Evolutionary conservation across 1,140 invertebrate species (phyloP).

Genomic region (Aphidius ervi): DNA sequence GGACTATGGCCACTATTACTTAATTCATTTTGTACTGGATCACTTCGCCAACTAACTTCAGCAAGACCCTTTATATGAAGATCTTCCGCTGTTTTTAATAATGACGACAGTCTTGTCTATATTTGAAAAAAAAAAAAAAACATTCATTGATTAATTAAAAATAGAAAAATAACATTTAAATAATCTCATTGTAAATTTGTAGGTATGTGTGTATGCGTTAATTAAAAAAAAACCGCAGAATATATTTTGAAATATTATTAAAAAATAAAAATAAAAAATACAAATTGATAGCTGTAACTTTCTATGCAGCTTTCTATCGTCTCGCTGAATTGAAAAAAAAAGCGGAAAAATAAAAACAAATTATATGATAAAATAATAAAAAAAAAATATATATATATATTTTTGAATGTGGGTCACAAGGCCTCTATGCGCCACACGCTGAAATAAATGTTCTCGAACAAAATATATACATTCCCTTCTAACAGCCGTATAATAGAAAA

Average conservation of each 20-base stretch:
- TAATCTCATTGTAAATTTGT: not conserved
- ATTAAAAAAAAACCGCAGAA: too few relatives aligned
- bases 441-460: constrained; percentile 31
- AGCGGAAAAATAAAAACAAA: constrained; percentile 5
- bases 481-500: too few relatives aligned
- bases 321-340: constrained; percentile 39
- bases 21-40: constrained; percentile 50
- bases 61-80: constrained; percentile 86
- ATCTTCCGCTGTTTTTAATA: constrained; percentile 88
- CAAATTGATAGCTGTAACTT: constrained; percentile 36
- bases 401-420: constrained; percentile 27
- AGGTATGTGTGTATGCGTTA: not conserved
- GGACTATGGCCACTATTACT: constrained; percentile 47
- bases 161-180: too few relatives aligned
- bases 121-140: constrained; percentile 14
- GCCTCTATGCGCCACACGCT: constrained; percentile 27
- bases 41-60: constrained; percentile 78
- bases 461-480: too few relatives aligned
- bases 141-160: not conserved
- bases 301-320: constrained; percentile 49
- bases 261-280: not conserved
- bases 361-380: constrained; percentile 8
- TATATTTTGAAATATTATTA: too few relatives aligned
- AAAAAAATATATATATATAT: constrained; percentile 43
- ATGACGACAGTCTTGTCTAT: constrained; percentile 63